Evolutionary conservation across 2,888 invertebrate species (phyloP).

Genomic region (Tachystola acroxantha): DNA sequence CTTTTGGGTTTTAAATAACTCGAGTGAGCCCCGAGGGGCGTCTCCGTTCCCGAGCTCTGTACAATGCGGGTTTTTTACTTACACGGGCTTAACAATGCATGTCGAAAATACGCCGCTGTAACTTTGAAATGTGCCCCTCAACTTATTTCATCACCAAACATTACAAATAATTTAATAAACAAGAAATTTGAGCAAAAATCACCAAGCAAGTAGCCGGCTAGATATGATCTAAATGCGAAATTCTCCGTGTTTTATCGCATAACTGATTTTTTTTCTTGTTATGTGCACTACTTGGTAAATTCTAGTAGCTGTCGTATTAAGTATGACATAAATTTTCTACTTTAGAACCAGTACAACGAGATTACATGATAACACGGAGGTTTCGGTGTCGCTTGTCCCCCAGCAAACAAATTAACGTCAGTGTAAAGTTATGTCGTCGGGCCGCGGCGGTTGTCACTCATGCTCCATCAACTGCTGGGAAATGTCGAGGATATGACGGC

Average conservation of each 20-base stretch:
- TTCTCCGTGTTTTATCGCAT: conserved; percentile 24
- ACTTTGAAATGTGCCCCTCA: conserved; percentile 49
- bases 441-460: conserved; percentile 67
- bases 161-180: conserved; percentile 15
- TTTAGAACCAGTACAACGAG: conserved; percentile 54
- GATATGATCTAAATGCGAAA: conserved; percentile 34
- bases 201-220: conserved; percentile 16
- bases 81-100: conserved; percentile 61
- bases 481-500: conserved; percentile 66
- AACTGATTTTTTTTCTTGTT: conserved; percentile 38
- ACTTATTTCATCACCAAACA: conserved; percentile 15
- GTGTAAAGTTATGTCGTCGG: conserved; percentile 67
- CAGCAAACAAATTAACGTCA: conserved; percentile 67
- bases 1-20: conserved; percentile 73
- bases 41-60: conserved; percentile 33
- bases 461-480: conserved; percentile 76
- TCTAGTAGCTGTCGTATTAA: conserved; percentile 66
- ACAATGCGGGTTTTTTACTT: conserved; percentile 60
- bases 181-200: conserved; percentile 25
- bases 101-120: conserved; percentile 47
- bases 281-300: conserved; percentile 41
- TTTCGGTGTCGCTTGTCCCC: conserved; percentile 55
- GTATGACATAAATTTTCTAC: conserved; percentile 54
- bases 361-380: conserved; percentile 55
- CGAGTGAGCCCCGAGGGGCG: conserved; percentile 56